phyloP scores from a whole-genome alignment of 2,888 invertebrate species.

The Spilosoma lubricipeda region DNA sequence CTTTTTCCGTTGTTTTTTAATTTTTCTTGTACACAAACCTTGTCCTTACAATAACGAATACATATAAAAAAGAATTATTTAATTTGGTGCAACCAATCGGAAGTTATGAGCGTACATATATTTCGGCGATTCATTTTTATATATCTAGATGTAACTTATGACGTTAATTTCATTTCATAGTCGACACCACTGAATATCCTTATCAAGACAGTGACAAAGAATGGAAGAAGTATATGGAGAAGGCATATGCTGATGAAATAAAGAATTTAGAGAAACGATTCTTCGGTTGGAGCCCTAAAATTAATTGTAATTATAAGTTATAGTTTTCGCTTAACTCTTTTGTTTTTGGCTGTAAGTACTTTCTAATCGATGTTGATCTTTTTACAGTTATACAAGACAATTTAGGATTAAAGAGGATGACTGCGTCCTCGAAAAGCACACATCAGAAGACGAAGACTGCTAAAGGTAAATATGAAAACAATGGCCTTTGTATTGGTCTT shows the following conservation, averaged over 20 bases:
- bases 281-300: slow-evolving; percentile 5
- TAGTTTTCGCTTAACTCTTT: too few relatives aligned
- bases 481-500: neutral
- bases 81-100: too few relatives aligned
- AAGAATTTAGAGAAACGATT: slow-evolving; percentile 1
- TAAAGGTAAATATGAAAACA: neutral
- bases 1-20: too few relatives aligned
- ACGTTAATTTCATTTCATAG: neutral
- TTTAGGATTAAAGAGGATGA: neutral
- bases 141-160: too few relatives aligned
- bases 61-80: too few relatives aligned
- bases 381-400: slow-evolving; percentile 8
- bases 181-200: neutral
- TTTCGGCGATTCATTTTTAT: too few relatives aligned
- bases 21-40: too few relatives aligned
- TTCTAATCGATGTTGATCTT: neutral
- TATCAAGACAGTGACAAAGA: neutral
- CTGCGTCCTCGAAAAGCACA: neutral
- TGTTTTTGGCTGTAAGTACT: neutral
- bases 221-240: neutral
- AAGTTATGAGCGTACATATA: too few relatives aligned
- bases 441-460: neutral
- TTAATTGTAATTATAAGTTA: neutral
- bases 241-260: neutral
- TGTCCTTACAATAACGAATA: too few relatives aligned